A percentile compares a stretch with the other conserved stretches of the same genome.
phyloP scores from a whole-genome alignment of 2,113 vertebrate genomes.

The Hystrix cristata region DNA sequence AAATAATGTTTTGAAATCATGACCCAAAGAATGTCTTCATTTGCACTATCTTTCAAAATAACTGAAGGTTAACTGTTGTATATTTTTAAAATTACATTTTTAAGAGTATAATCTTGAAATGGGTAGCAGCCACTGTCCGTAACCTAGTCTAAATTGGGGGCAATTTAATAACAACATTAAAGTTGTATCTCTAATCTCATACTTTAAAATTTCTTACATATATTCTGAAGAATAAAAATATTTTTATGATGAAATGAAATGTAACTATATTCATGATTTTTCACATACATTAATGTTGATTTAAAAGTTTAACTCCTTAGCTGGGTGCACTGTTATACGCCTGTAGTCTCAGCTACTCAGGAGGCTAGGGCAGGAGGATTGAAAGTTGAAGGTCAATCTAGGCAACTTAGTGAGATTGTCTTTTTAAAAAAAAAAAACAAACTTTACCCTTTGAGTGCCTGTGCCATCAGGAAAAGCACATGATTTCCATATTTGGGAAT shows the following conservation, averaged over 20 bases:
- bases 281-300: slow-evolving; percentile 81
- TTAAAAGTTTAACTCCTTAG: slow-evolving; percentile 77
- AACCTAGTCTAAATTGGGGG: slow-evolving; percentile 67
- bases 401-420: background rate
- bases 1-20: slow-evolving; percentile 83
- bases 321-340: background rate
- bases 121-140: slow-evolving; percentile 86
- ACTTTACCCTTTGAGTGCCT: slow-evolving; percentile 73
- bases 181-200: slow-evolving; percentile 66
- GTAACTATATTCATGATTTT: slow-evolving; percentile 82
- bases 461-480: slow-evolving; percentile 70
- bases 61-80: slow-evolving; percentile 86
- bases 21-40: slow-evolving; percentile 93
- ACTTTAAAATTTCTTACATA: slow-evolving; percentile 82
- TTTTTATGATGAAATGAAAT: slow-evolving; percentile 87
- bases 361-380: background rate
- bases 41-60: slow-evolving; percentile 90
- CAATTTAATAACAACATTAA: slow-evolving; percentile 82
- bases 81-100: slow-evolving; percentile 86
- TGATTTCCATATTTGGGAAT: slow-evolving; percentile 69
- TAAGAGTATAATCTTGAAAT: slow-evolving; percentile 80
- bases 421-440: background rate
- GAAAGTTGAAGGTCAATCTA: background rate
- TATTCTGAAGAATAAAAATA: slow-evolving; percentile 85
- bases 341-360: background rate